Evolutionary conservation across 2,113 vertebrate species (phyloP), one percentile per base, ranked within the genome.

Genomic region (Desmodus rotundus): DNA sequence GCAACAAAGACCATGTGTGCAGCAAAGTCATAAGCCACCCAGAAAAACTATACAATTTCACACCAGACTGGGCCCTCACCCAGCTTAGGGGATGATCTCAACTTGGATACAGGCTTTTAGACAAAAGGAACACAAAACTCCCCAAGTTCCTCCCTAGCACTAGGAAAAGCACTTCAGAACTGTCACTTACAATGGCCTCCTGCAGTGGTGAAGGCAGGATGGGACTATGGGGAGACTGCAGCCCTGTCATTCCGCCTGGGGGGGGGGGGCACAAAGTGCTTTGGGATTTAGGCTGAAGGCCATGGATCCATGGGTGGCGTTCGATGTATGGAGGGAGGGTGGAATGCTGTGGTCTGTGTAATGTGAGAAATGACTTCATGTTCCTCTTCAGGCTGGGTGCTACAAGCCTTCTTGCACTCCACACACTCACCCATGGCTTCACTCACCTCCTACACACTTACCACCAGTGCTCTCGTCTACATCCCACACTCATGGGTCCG

Each of bases 71-170:
- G 38, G 77, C 45, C 80, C 45, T 70, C 47, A 58, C 80, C 74
- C 87, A 92, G 82, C 41, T 84, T 87, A 50, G 52, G 26, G 11
- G 54, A 91, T 97, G 94, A 96, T 84, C 91, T 96, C 94, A 97
- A 38, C 81, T 84, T 67, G 65, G 38, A 93, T 63, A 36, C 28
- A 84, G 45, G 43, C 58, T 91, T 87, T 78, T 47, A 61, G 65
- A 93, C 87, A 92, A 92, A 94, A 95, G 47, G 63, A 45, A 28
- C 68, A 91, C n/a, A 94, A 67, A 68, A 67, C 63, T 87, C 76
- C 33, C 87, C 33, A 80, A 76, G 81, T 76, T 93, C 89, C 95
- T 85, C 76, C 61, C 38, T 63, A 50, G 50, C 0, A 0, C 63
- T 96, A 92, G 63, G 72, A 91, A 96, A 77, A 74, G 81, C 38